Conservation (phyloP, 2,888 invertebrate species). For the Caenorhabditis sinica region DNA sequence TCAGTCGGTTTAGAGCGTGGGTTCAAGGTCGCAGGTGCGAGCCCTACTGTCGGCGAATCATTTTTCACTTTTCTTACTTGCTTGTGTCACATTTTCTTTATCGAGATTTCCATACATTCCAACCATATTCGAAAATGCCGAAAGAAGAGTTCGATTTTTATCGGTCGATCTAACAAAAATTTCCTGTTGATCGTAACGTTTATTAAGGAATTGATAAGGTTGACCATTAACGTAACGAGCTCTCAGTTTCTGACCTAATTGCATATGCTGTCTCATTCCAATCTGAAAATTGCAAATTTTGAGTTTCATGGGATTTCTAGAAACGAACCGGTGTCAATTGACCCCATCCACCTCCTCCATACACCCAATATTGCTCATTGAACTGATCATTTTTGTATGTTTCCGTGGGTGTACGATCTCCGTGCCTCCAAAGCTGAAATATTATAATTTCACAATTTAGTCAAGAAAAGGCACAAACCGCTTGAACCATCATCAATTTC, state of each 20-base stretch:
- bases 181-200: slow-evolving; percentile 55
- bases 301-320: not conserved
- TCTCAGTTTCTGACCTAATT: slow-evolving; percentile 66
- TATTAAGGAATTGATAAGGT: slow-evolving; percentile 52
- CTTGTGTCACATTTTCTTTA: slow-evolving; percentile 26
- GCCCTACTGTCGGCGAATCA: slow-evolving; percentile 81
- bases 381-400: slow-evolving; percentile 70
- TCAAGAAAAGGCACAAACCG: slow-evolving; percentile 21
- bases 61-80: slow-evolving; percentile 28
- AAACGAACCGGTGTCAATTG: slow-evolving; percentile 70
- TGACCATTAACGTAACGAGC: slow-evolving; percentile 67
- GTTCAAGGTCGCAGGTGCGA: slow-evolving; percentile 84
- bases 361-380: slow-evolving; percentile 60
- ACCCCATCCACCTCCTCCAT: slow-evolving; percentile 70
- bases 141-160: slow-evolving; percentile 90
- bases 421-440: slow-evolving; percentile 78
- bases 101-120: slow-evolving; percentile 59
- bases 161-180: slow-evolving; percentile 89
- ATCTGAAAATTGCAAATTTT: slow-evolving; percentile 42
- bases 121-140: slow-evolving; percentile 84
- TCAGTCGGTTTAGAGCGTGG: slow-evolving; percentile 80
- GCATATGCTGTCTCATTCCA: slow-evolving; percentile 72
- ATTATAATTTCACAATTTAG: not conserved
- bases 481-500: slow-evolving; percentile 62
- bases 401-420: slow-evolving; percentile 74